Evolutionary conservation across 2,888 invertebrate species (phyloP), one percentile per base, ranked within the genome.

Genomic region (Agonopterix subpropinquella): DNA sequence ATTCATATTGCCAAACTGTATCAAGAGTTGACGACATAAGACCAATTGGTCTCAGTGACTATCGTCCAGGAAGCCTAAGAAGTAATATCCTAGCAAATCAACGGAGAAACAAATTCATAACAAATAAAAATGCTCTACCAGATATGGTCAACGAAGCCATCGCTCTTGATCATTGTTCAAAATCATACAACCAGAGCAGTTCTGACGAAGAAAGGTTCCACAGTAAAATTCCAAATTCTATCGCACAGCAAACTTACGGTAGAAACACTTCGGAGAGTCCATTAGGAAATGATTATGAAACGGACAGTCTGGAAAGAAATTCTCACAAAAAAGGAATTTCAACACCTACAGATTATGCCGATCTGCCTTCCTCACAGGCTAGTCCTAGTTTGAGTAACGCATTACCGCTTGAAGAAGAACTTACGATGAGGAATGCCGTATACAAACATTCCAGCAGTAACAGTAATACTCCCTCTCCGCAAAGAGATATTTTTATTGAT

Each of bases 361-460:
- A 93, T 58, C 75, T 92, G 4, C 90, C 92, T 0, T 91, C 91
- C 11, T 91, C 92, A 5, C 94, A 94, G 62, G 91, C 94, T 0
- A 94, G 94, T 64, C 94, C 94, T 2, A 92, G 92, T 55, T 73
- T 94, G 50, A 94, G 94, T 57, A 90, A 91, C 2, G 94, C 94
- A 1, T 73, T 95, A 48, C 95, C 95, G 0, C 84, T 95, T 70
- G 94, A 95, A 67, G 95, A 95, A 83, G 95, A 95, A 73, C 81
- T 95, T 57, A 95, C 94, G 18, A 94, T 95, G 89, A 89, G 91
- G 61, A 94, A 95, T 66, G 93, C 93, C 2, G 90, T 95, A 2
- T 93, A 94, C 55, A 92, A 92, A 71, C 81, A 89, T 57, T 91
- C 91, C 0, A 91, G 90, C 28, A 91, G 90, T 51, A 90, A 89